Conservation (phyloP, 2,113 vertebrate species). For the Elanus axillaris region DNA sequence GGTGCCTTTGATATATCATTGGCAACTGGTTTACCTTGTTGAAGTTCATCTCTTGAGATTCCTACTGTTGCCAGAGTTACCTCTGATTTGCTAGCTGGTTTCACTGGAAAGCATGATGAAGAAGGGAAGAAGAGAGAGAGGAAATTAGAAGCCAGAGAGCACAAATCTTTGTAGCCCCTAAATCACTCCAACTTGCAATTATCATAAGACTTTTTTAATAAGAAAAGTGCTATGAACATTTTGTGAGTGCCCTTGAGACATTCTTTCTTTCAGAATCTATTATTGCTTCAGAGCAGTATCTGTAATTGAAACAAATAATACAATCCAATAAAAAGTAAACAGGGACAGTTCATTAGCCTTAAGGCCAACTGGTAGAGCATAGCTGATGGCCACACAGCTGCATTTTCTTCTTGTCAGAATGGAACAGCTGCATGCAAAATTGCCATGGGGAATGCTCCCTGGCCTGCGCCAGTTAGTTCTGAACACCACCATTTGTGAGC, state of each 20-base stretch:
- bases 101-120: not conserved
- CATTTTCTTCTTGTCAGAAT: not conserved
- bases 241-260: not conserved
- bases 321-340: not conserved
- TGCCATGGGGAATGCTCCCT: not conserved
- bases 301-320: slow-evolving; percentile 2
- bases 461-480: not conserved
- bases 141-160: not conserved
- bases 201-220: not conserved
- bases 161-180: not conserved
- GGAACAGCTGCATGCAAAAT: not conserved
- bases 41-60: not conserved
- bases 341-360: not conserved
- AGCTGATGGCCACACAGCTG: not conserved
- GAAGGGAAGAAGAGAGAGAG: not conserved
- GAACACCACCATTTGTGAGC: not conserved
- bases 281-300: not conserved
- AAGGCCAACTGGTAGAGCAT: not conserved
- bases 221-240: not conserved
- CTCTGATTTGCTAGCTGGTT: not conserved
- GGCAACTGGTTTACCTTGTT: not conserved
- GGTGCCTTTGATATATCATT: not conserved
- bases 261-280: not conserved
- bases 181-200: not conserved
- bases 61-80: not conserved